Evolutionary conservation across 1,140 invertebrate species (phyloP), one percentile per base, ranked within the genome.

Genomic region (Coenobita brevimanus): DNA sequence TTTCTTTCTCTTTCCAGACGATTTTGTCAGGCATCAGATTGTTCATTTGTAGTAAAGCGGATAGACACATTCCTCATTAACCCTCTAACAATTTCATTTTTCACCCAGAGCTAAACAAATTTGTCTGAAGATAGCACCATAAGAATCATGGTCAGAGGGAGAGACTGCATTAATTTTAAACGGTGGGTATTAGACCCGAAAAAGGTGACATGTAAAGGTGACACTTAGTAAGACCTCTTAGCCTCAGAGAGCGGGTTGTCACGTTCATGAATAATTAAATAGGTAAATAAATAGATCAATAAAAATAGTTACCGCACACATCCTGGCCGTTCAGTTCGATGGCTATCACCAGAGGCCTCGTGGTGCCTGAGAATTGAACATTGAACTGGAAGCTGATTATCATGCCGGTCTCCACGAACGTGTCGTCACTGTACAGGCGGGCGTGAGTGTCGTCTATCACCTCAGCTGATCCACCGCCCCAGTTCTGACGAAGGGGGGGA

Each of bases 271-370:
- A 8, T n/a, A 8, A 27, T 8, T n/a, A 30, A 8, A n/a, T 36
- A 10, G 50, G 0, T 24, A 76, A 43, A 2, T 41, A 24, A 8
- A 36, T 15, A 27, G 17, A 30, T 43, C 21, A 30, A 69, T 2
- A 36, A 3, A 30, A 3, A 67, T 33, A 33, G 24, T 67, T 30
- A 71, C 67, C 67, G 41, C 67, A 71, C 15, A 38, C 67, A 8
- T 71, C 67, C 67, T 71, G 67, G 67, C 67, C 30, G 67, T 71
- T 71, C 67, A 71, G 15, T 30, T 71, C 67, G 6, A 71, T 21
- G 67, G 24, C 67, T 13, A 33, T 71, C 10, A 71, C 30, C 8
- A 15, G 33, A 4, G 67, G 67, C 27, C 21, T 2, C 3, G 1
- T 71, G 67, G 15, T 38, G 67, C 67, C 67, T 30, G 27, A 71